A percentile compares a stretch with the other conserved stretches of the same genome.
Evolutionary conservation across 2,888 invertebrate genomes (phyloP).

Genomic region (Zaprionus bogoriensis): DNA sequence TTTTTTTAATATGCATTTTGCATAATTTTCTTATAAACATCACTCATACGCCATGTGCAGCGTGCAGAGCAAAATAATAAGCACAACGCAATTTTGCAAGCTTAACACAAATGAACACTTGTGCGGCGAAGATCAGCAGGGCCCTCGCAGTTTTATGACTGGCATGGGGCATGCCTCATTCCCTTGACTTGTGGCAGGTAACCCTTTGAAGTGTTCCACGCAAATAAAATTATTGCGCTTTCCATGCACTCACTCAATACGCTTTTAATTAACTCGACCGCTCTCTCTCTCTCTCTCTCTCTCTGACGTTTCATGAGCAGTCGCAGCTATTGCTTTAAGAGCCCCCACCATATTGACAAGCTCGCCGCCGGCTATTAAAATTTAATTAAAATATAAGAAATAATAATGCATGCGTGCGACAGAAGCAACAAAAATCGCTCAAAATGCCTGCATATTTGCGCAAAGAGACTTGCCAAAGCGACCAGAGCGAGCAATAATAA

Average conservation of each 20-base stretch:
- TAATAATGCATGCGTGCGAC: too few species aligned
- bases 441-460: background rate
- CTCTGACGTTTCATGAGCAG: background rate
- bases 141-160: slow-evolving; percentile 1
- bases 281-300: background rate
- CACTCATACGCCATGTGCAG: slow-evolving; percentile 74
- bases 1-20: slow-evolving; percentile 73
- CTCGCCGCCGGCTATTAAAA: slow-evolving; percentile 33
- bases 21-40: slow-evolving; percentile 77
- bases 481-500: background rate
- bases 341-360: background rate
- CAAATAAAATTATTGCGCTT: background rate
- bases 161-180: too few species aligned
- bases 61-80: slow-evolving; percentile 57
- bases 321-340: background rate
- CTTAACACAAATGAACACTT: slow-evolving; percentile 75
- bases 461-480: background rate
- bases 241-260: background rate
- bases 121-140: slow-evolving; percentile 20
- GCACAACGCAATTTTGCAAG: slow-evolving; percentile 74
- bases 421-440: slow-evolving; percentile 1
- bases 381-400: slow-evolving; percentile 58
- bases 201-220: background rate
- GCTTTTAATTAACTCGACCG: background rate
- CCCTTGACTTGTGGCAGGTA: background rate